A percentile compares a stretch with the other conserved stretches of the same genome.
Evolutionary conservation across 92 coral and sea anemone genomes (phyloP).

Genomic region (Paragorgia papillata): DNA sequence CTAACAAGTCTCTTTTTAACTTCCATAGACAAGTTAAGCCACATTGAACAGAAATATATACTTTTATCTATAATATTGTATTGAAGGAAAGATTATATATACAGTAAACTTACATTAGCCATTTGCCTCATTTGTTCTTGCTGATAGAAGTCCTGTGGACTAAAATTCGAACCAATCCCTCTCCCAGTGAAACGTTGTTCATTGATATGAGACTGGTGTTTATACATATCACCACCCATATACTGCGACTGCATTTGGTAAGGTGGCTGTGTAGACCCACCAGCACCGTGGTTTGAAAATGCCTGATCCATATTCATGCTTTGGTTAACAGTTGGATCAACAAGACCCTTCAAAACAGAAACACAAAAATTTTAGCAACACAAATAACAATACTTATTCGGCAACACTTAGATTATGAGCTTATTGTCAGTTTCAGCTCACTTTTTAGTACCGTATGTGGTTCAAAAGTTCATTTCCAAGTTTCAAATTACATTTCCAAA

Average conservation of each 20-base stretch:
- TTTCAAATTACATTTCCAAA: too few relatives aligned
- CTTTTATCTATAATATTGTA: too few relatives aligned
- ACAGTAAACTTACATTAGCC: constrained; percentile 42
- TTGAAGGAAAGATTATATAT: too few relatives aligned
- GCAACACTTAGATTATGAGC: too few relatives aligned
- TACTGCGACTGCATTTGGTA: constrained; percentile 36
- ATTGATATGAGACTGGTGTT: not conserved
- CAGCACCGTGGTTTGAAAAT: not conserved
- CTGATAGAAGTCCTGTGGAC: constrained; percentile 14
- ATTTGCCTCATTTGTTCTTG: constrained; percentile 41
- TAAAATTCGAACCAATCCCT: constrained; percentile 5
- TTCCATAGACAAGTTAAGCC: too few relatives aligned
- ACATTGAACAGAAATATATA: too few relatives aligned
- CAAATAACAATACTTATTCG: not conserved
- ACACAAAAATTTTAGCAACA: not conserved
- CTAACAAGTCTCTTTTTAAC: too few relatives aligned
- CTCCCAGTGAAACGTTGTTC: constrained; percentile 9
- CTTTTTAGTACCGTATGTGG: too few relatives aligned
- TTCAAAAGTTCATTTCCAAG: too few relatives aligned
- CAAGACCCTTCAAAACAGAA: not conserved
- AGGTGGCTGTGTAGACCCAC: constrained; percentile 5
- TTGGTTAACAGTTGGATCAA: constrained; percentile 13
- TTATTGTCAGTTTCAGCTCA: too few relatives aligned
- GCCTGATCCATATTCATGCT: constrained; percentile 19
- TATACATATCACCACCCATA: constrained; percentile 20